phyloP scores from a whole-genome alignment of 2,888 invertebrate species.

The Hyppa rectilinea region DNA sequence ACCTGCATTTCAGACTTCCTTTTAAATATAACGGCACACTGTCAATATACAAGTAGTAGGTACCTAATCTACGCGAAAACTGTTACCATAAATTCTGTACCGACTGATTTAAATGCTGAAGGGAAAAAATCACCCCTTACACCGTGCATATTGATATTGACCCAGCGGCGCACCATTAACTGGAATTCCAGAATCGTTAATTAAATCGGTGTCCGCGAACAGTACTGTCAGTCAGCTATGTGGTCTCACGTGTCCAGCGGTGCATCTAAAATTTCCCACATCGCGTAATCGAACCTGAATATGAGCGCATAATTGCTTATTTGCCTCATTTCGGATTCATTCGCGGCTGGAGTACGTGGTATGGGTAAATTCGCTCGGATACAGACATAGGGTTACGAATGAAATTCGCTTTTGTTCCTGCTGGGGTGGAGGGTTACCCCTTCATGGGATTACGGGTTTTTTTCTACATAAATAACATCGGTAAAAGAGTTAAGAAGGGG shows the following conservation, averaged over 20 bases:
- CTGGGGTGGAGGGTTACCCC: slow-evolving; percentile 50
- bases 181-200: slow-evolving; percentile 55
- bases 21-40: slow-evolving; percentile 20
- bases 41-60: neutral
- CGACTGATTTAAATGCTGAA: neutral
- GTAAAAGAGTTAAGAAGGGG: slow-evolving; percentile 45
- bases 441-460: slow-evolving; percentile 48
- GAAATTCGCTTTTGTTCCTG: slow-evolving; percentile 62
- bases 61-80: neutral
- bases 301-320: slow-evolving; percentile 88
- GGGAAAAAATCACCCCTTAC: neutral
- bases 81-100: neutral
- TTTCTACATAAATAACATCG: slow-evolving; percentile 34
- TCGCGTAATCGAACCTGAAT: slow-evolving; percentile 85
- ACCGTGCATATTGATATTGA: slow-evolving; percentile 32
- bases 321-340: slow-evolving; percentile 88
- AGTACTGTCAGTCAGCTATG: slow-evolving; percentile 56
- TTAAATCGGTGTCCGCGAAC: slow-evolving; percentile 58
- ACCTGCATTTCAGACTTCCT: slow-evolving; percentile 18
- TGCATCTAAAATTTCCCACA: slow-evolving; percentile 82
- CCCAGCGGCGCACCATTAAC: slow-evolving; percentile 33
- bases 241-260: slow-evolving; percentile 69
- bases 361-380: slow-evolving; percentile 65
- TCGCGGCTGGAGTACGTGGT: slow-evolving; percentile 75
- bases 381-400: slow-evolving; percentile 66